These are phyloP conservation scores for Ectemnius lituratus DNA, from an alignment of 2,888 invertebrate species.

Conservation along the genomic window DNA sequence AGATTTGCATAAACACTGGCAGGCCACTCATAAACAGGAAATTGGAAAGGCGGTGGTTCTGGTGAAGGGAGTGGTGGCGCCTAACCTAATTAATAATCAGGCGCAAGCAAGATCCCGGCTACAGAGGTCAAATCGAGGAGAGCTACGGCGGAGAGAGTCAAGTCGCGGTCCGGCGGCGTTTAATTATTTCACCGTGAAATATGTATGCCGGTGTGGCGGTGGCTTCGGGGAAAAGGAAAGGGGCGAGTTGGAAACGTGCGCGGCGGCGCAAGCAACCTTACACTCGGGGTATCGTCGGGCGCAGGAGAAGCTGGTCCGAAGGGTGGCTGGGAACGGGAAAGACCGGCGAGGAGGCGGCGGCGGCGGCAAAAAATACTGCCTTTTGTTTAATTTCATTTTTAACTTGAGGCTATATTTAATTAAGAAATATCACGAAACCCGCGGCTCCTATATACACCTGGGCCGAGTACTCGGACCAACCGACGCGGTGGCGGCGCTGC, in stretches of 20 bases:
- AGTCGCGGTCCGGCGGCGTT: conserved; percentile 67
- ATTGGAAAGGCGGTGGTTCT: too few species aligned
- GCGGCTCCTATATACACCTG: conserved; percentile 27
- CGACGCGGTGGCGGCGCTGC: conserved; percentile 21
- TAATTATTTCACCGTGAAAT: conserved; percentile 72
- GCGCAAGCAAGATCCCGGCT: conserved; percentile 26
- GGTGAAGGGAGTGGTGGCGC: conserved; percentile 8
- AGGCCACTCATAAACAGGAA: too few species aligned
- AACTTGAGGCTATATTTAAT: conserved; percentile 72
- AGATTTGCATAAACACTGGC: too few species aligned
- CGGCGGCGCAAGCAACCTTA: conserved; percentile 66
- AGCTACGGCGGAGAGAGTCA: conserved; percentile 27
- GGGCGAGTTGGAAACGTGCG: conserved; percentile 21
- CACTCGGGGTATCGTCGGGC: conserved; percentile 64
- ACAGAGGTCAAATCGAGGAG: conserved; percentile 46
- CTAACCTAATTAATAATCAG: conserved; percentile 62
- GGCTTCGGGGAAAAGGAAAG: conserved; percentile 40
- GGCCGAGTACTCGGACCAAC: conserved; percentile 11
- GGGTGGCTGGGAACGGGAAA: conserved; percentile 22
- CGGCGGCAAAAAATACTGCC: conserved; percentile 61
- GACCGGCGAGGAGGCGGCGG: conserved; percentile 20
- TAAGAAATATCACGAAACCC: conserved; percentile 71
- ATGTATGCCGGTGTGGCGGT: conserved; percentile 62
- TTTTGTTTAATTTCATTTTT: conserved; percentile 74
- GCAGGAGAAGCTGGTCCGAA: conserved; percentile 52